Evolutionary conservation across 1,140 invertebrate species (phyloP), one percentile per base, ranked within the genome.

Genomic region (Apolygus lucorum): DNA sequence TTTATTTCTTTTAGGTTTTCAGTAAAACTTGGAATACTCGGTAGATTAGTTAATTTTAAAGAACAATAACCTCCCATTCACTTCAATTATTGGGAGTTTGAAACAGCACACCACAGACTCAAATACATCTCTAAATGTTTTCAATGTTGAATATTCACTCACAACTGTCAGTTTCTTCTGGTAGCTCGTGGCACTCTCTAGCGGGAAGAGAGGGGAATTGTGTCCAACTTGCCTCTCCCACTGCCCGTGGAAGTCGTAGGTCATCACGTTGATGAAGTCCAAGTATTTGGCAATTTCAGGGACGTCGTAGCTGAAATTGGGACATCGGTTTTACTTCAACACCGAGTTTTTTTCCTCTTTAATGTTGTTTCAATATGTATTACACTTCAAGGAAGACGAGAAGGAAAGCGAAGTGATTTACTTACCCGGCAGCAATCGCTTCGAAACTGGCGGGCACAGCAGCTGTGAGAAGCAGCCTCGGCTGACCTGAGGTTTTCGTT

Each of bases 261-360:
- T 94, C 93, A 96, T 95, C 2, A 96, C 88, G 76, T 95, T 96
- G 75, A 96, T 92, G 75, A 92, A 94, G 80, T 96, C 93, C 73
- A 96, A 80, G 75, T 93, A 95, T 81, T 96, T 95, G 28, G 92
- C 91, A 68, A 96, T 93, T 82, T 96, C 93, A 0, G 91, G 89
- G 2, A 96, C 92, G 75, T 96, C 93, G 75, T 95, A 95, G n/a
- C 84, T 86, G 72, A 52, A 75, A 73, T 69, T 59, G 4, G n/a
- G n/a, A n/a, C n/a, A n/a, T n/a, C n/a, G n/a, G n/a, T n/a, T n/a
- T n/a, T n/a, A n/a, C n/a, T n/a, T n/a, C n/a, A n/a, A n/a, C n/a
- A n/a, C n/a, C n/a, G n/a, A n/a, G n/a, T n/a, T n/a, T n/a, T n/a
- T n/a, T n/a, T n/a, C n/a, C n/a, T n/a, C n/a, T n/a, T n/a, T n/a